Evolutionary conservation across 1,140 invertebrate species (phyloP).

Genomic region (Apocrypta bakeri): DNA sequence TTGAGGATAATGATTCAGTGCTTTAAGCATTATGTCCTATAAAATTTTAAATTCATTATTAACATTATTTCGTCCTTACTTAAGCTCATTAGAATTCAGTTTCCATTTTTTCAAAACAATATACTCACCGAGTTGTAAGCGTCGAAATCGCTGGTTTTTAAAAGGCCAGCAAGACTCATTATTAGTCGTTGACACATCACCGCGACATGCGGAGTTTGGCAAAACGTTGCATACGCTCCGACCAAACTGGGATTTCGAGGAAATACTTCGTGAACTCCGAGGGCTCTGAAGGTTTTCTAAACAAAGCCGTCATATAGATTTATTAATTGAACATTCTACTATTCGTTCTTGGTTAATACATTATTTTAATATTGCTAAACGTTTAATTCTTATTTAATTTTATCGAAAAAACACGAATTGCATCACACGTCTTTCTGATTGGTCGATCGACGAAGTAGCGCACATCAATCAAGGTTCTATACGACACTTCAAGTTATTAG

Average conservation of each 20-base stretch:
- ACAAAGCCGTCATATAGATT: slow-evolving; percentile 2
- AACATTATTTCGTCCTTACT: background rate
- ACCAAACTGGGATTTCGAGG: slow-evolving; percentile 56
- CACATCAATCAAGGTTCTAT: too few relatives aligned
- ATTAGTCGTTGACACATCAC: slow-evolving; percentile 75
- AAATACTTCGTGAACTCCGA: slow-evolving; percentile 61
- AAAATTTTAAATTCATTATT: slow-evolving; percentile 43
- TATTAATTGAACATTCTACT: too few relatives aligned
- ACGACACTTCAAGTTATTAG: too few relatives aligned
- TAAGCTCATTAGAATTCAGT: background rate
- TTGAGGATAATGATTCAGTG: slow-evolving; percentile 74
- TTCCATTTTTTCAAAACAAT: background rate
- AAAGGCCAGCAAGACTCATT: slow-evolving; percentile 65
- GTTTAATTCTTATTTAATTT: too few relatives aligned
- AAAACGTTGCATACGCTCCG: slow-evolving; percentile 55
- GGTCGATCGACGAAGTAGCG: too few relatives aligned
- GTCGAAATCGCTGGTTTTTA: slow-evolving; percentile 59
- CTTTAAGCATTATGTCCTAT: slow-evolving; percentile 68
- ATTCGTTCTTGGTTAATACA: background rate
- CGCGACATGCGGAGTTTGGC: slow-evolving; percentile 70
- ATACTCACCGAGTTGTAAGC: slow-evolving; percentile 41
- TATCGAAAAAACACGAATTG: too few relatives aligned
- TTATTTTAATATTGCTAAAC: background rate
- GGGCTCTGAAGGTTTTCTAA: slow-evolving; percentile 62
- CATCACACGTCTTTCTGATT: too few relatives aligned